These are phyloP conservation scores for Drosophila melanosoma DNA, from an alignment of 2,888 invertebrate genomes.

Conservation along the genomic window DNA sequence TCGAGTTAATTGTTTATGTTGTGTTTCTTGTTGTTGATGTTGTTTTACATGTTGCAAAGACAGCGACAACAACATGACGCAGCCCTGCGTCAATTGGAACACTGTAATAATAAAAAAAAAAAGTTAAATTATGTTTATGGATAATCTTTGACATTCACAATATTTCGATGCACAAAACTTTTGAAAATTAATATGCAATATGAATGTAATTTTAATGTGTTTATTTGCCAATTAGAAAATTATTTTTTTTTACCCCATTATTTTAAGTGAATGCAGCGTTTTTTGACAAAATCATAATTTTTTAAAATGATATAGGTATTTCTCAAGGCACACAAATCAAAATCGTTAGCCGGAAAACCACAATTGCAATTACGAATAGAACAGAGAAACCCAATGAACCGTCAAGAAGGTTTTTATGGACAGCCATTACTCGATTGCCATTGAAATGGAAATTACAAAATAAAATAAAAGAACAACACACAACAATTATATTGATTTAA, in stretches of 20 bases:
- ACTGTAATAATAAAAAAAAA: slow-evolving; percentile 31
- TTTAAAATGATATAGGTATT: background rate
- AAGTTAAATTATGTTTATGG: background rate
- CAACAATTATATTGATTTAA: slow-evolving; percentile 31
- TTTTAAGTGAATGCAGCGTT: background rate
- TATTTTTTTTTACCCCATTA: background rate
- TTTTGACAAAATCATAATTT: background rate
- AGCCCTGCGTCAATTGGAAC: slow-evolving; percentile 36
- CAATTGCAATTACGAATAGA: slow-evolving; percentile 37
- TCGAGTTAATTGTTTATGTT: slow-evolving; percentile 37
- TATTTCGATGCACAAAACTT: too few species aligned
- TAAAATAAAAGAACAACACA: slow-evolving; percentile 17
- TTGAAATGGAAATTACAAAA: slow-evolving; percentile 40
- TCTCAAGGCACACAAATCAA: slow-evolving; percentile 21
- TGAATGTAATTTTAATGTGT: background rate
- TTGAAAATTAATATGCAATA: background rate
- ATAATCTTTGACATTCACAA: background rate
- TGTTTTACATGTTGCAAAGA: slow-evolving; percentile 53
- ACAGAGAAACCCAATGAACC: slow-evolving; percentile 41
- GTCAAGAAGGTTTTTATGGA: slow-evolving; percentile 36
- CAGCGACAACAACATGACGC: slow-evolving; percentile 73
- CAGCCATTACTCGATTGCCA: slow-evolving; percentile 28
- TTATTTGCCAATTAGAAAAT: background rate
- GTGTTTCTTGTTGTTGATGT: slow-evolving; percentile 42
- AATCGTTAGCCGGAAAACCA: slow-evolving; percentile 40